Base-by-base conservation (phyloP, 1,140 invertebrate species). In the Papilio aristodemus region DNA sequence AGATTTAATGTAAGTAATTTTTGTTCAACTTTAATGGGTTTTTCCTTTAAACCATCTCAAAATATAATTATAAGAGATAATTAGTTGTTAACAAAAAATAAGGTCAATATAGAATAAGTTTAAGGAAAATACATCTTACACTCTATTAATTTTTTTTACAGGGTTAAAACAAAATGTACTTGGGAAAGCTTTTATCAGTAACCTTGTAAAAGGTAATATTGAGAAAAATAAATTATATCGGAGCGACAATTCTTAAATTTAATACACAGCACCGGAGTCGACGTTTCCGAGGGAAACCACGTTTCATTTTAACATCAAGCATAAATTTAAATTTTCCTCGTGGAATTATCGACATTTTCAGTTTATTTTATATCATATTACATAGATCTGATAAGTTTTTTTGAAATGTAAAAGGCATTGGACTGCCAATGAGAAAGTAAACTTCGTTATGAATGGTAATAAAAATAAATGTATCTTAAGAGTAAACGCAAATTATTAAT, bases 201-300 rank as follows among this genome's bases (percentile, higher is more conserved):
- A 22, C 46, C 10, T 50, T 50, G 46, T 50, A 19, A 50, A 50
- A 50, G 19, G 46, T 17, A 22, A 50, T 50, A 50, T 22, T 50
- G 46, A 50, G 46, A 50, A 50, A 50, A 50, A 50, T 50, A 50
- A 50, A 50, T 50, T 50, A 50, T 50, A 50, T 50, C 46, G 46
- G 9, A 50, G 17, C 46, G 46, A 50, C 46, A 50, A 11, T 50
- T 50, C 46, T 50, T 50, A 50, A 50, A 50, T 50, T 50, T 50
- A 50, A 50, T 50, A 22, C 46, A 50, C 46, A 9, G 17, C 19
- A 9, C 19, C 9, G 46, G 22, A 50, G n/a, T 50, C 46, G 46
- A 50, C 46, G 46, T 50, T 22, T 50, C 17, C 46, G 46, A 50
- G 46, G 46, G 17, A 50, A 50, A 50, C 46, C 46, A 50, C 46